Evolutionary conservation across 92 coral and sea anemone genomes (phyloP), one percentile per base, ranked within the genome.

Genomic region (Epizoanthus stellaris): DNA sequence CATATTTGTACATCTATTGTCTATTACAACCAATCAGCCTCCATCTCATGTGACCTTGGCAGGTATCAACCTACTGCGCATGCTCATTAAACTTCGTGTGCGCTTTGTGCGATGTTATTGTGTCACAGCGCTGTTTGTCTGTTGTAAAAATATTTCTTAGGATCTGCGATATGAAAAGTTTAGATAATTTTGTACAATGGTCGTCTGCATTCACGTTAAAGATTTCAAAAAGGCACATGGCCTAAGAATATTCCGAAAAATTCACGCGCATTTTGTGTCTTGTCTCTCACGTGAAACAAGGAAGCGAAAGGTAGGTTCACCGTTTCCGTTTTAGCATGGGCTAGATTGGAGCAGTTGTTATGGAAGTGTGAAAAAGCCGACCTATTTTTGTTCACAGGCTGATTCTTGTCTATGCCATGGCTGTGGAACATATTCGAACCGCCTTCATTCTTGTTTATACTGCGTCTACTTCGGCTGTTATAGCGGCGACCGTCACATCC

Each of bases 391-490:
- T 85, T 86, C 87, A n/a, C 80, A 95, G 99, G 98, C 96, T 1
- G 82, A 79, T 49, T 89, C 90, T 56, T 91, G 98, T 81, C 61
- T 88, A 52, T 97, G 99, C 65, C 98, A 97, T 85, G 98, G 91
- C 42, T 97, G 99, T 81, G 99, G 97, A 71, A 97, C 99, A 3
- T 80, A 86, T 77, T 97, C 99, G 4, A 86, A 95, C 75, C 97
- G 99, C 10, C 91, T 97, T 39, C 99, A 97, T 76, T 93, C 99
- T 58, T 97, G 98, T 90, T 84, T 97, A 67, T 91, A 79, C 45
- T 97, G 99, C 92, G 95, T 97, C 79, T 97, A 97, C 86, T 97
- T 97, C 59, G 99, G 99, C 63, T 97, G 99, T 77, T 97, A 97
- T 54, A 89, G 95, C 76, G 99, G 99, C 60, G 88, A 92, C 90